Evolutionary conservation across 2,888 invertebrate species (phyloP), one percentile per base, ranked within the genome.

Genomic region (Eupithecia vulgata): DNA sequence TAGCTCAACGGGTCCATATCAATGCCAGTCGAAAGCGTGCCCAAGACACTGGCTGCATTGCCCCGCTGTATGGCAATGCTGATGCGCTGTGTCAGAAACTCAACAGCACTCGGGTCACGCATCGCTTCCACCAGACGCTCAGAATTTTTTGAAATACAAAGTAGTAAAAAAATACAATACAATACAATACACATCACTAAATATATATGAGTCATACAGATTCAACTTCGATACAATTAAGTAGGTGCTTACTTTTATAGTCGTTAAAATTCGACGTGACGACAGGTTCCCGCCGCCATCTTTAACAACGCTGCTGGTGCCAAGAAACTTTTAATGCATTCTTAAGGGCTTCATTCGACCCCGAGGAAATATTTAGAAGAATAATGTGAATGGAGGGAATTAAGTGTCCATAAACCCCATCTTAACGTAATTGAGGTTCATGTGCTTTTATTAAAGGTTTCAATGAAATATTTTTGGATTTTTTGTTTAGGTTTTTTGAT

Each of bases 321-420:
- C 37, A 37, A 40, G 13, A 65, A 65, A 65, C 40, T 37, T 65
- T 65, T 65, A 65, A 65, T 25, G 65, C 40, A 37, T 65, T 40
- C 65, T 42, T 37, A n/a, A 42, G 40, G 65, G 13, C 65, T 21
- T 40, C 25, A 42, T 65, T 37, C 40, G 40, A 65, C 65, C 65
- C 65, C 8, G 13, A 21, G 40, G 37, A 65, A 30, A 61, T 40
- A 40, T 65, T 65, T 15, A n/a, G 40, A 48, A 67, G 48, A 67
- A 48, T 45, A 48, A 15, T 48, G 45, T 48, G 17, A 48, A 45
- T 66, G 42, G 42, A 67, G 42, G 37, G 67, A 48, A 21, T 66
- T 48, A 48, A 15, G 37, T 52, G 57, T 65, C 8, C 65, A 65
- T 13, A 65, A 40, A 65, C 40, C 40, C 40, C 21, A n/a, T 37